A percentile compares a stretch with the other conserved stretches of the same genome.
Evolutionary conservation across 1,140 invertebrate genomes (phyloP).

Genomic region (Saccostrea echinata): DNA sequence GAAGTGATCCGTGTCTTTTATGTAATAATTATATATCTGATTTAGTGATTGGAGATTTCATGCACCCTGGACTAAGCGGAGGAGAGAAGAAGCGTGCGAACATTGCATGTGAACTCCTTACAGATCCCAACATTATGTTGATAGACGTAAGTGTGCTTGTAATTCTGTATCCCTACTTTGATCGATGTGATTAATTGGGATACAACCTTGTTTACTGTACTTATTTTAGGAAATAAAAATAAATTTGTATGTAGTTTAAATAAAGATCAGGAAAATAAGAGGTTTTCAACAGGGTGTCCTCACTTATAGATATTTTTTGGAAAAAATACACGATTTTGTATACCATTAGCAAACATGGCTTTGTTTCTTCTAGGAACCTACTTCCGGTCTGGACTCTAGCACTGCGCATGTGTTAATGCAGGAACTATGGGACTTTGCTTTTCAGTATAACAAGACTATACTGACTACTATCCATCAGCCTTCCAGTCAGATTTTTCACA

Average conservation of each 20-base stretch:
- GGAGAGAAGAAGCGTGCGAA: slow-evolving; percentile 93
- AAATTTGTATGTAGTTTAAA: no score
- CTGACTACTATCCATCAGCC: slow-evolving; percentile 93
- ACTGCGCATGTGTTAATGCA: slow-evolving; percentile 89
- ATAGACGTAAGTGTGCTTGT: slow-evolving; percentile 87
- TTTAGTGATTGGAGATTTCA: slow-evolving; percentile 88
- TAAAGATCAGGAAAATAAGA: no score
- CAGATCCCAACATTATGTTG: slow-evolving; percentile 91
- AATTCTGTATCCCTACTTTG: no score
- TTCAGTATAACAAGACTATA: slow-evolving; percentile 89
- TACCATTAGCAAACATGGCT: no score
- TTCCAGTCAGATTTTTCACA: slow-evolving; percentile 92
- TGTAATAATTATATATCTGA: no score
- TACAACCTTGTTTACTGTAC: no score
- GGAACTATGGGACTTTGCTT: slow-evolving; percentile 87
- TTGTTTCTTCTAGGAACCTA: slow-evolving; percentile 86
- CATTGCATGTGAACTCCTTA: slow-evolving; percentile 92
- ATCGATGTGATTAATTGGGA: no score
- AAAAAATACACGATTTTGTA: background rate
- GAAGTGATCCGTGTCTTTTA: no score
- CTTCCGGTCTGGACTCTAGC: slow-evolving; percentile 91
- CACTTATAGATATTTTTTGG: no score
- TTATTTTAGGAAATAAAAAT: no score
- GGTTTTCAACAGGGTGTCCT: no score
- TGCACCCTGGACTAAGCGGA: slow-evolving; percentile 89